These are phyloP conservation scores for Cynopterus brachyotis DNA, from an alignment of 2,113 vertebrate species.

Conservation along the genomic window DNA sequence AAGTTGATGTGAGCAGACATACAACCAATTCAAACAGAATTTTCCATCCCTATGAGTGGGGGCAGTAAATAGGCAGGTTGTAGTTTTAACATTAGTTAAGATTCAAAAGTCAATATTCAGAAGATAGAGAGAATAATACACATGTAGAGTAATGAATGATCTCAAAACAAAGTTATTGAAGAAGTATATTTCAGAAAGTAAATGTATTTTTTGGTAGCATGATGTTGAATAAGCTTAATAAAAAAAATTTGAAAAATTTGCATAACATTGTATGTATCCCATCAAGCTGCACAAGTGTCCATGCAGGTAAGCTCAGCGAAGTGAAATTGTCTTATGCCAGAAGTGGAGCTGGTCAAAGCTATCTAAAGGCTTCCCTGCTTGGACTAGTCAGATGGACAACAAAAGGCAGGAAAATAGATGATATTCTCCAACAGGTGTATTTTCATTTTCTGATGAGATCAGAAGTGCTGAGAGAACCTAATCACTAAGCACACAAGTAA, in stretches of 20 bases:
- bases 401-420: neutral
- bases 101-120: conserved; percentile 3
- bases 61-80: neutral
- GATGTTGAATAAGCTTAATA: neutral
- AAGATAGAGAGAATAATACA: neutral
- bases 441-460: conserved; percentile 23
- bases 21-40: neutral
- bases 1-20: neutral
- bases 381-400: neutral
- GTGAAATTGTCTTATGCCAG: neutral
- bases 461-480: neutral
- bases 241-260: neutral
- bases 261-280: neutral
- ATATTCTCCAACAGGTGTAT: neutral
- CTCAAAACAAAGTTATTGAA: neutral
- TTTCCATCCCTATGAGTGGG: neutral
- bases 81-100: neutral
- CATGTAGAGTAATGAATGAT: neutral
- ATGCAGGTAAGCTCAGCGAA: neutral
- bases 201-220: neutral
- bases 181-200: neutral
- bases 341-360: neutral
- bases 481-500: neutral
- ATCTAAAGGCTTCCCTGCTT: neutral
- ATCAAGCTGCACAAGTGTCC: neutral